phyloP scores from a whole-genome alignment of 2,888 invertebrate species.

The Andrena hattorfiana region DNA sequence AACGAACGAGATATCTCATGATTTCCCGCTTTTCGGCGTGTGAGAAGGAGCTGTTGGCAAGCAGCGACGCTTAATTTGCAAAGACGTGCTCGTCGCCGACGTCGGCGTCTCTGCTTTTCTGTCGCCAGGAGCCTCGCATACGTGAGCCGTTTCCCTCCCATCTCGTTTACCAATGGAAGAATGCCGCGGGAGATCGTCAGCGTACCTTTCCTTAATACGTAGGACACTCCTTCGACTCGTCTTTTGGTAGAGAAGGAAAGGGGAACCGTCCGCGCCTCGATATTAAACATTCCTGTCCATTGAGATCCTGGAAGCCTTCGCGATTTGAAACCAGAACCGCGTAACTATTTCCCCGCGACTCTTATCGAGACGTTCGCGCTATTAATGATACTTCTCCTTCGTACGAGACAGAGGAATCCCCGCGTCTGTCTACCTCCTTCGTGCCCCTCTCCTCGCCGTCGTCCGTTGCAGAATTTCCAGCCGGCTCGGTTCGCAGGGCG shows the following conservation, averaged over 20 bases:
- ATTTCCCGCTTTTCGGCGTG: slow-evolving; percentile 62
- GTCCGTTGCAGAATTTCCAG: slow-evolving; percentile 39
- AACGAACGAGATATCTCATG: slow-evolving; percentile 65
- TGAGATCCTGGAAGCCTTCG: not conserved
- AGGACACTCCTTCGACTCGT: too few relatives aligned
- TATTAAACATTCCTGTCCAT: not conserved
- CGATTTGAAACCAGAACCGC: not conserved
- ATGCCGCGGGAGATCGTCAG: not conserved
- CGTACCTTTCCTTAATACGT: not conserved
- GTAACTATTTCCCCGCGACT: not conserved
- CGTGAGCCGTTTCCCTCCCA: slow-evolving; percentile 10
- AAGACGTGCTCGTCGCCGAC: slow-evolving; percentile 44
- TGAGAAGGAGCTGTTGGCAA: slow-evolving; percentile 53
- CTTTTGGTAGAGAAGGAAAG: too few relatives aligned
- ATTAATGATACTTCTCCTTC: slow-evolving; percentile 14
- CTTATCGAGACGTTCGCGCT: slow-evolving; percentile 4
- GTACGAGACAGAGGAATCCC: slow-evolving; percentile 16
- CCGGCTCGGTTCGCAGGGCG: slow-evolving; percentile 31
- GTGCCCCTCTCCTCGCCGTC: slow-evolving; percentile 9
- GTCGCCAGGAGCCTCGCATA: not conserved
- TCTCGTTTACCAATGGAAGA: slow-evolving; percentile 5
- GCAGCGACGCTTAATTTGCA: slow-evolving; percentile 60
- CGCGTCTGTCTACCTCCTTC: slow-evolving; percentile 28
- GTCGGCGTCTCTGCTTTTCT: slow-evolving; percentile 10
- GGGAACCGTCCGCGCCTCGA: not conserved